Base-by-base conservation (phyloP, 1,140 invertebrate species). In the Bombus pascuorum region DNA sequence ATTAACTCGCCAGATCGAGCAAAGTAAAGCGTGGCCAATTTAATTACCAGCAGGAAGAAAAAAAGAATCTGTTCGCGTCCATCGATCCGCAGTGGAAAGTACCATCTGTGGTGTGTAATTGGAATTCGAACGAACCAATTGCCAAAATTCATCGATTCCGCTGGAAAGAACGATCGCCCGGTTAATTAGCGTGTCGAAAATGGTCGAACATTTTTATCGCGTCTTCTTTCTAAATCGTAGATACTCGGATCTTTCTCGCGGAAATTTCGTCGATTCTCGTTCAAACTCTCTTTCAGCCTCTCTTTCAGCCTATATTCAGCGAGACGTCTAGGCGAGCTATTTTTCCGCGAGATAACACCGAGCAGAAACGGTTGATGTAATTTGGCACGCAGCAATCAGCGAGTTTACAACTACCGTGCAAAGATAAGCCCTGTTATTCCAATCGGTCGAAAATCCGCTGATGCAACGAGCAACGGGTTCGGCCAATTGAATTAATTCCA, bases 401-500 rank as follows among this genome's bases (percentile, higher is more conserved):
- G 71, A n/a, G 81, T 83, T 83, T 57, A 77, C 81, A 65, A 39
- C 25, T 34, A 53, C 77, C 77, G 87, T 86, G 76, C 75, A 65
- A 76, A 88, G 86, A 89, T 89, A 89, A 88, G 73, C 82, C 42
- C 62, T 84, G 87, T 83, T 86, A 71, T 89, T 90, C 73, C 81
- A 83, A 89, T 89, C 80, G 82, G 59, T 37, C 22, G 85, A 89
- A 90, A 83, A 88, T 81, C 76, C 87, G 39, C 76, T 72, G 87
- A 83, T 81, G 74, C 77, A 85, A 73, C 44, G 82, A 59, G 32
- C 82, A 77, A 80, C 57, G 42, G 66, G 34, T 59, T 37, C 57
- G 78, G 78, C 32, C 83, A 90, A 91, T 91, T 85, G 89, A 90
- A 91, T 91, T 90, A 86, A 88, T 91, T 91, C 90, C 73, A 59